Conservation (phyloP, 2,113 vertebrate genomes). For the Pollimyrus isidori region DNA sequence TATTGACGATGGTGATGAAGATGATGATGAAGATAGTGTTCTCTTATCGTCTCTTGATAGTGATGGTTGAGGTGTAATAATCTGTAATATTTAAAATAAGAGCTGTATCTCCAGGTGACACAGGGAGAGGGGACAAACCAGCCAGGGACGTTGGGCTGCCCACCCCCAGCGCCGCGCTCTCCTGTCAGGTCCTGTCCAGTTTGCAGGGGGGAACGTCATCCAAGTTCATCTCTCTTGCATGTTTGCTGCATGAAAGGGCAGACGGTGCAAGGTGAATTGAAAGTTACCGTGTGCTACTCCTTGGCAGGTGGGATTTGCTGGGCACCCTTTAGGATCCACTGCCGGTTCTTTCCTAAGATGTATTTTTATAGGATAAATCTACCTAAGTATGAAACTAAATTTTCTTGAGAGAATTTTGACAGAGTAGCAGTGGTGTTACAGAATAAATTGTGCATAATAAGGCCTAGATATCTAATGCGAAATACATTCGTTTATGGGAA, state of each 20-base stretch:
- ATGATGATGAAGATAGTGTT: not conserved
- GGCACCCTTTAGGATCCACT: not conserved
- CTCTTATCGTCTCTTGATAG: not conserved
- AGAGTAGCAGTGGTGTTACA: too few relatives aligned
- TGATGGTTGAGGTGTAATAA: not conserved
- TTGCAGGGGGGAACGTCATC: not conserved
- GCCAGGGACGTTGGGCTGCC: not conserved
- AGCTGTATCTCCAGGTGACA: not conserved
- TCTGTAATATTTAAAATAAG: not conserved
- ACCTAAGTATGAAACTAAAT: not conserved
- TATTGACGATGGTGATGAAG: not conserved
- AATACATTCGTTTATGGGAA: not conserved
- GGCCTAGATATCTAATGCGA: not conserved
- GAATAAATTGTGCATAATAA: not conserved
- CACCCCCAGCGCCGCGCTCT: accelerated
- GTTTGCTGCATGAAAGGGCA: not conserved
- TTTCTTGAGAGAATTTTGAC: not conserved
- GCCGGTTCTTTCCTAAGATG: not conserved
- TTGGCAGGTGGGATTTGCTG: not conserved
- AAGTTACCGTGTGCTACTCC: not conserved
- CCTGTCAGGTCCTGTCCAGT: not conserved
- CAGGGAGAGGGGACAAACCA: not conserved
- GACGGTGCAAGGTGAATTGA: not conserved
- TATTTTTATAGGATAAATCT: not conserved
- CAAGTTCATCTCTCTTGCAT: not conserved